Percentiles rank a stretch among this genome's conserved stretches.
These are phyloP conservation scores for Dasyornis broadbenti DNA, from an alignment of 2,113 vertebrate genomes.

Conservation along the genomic window DNA sequence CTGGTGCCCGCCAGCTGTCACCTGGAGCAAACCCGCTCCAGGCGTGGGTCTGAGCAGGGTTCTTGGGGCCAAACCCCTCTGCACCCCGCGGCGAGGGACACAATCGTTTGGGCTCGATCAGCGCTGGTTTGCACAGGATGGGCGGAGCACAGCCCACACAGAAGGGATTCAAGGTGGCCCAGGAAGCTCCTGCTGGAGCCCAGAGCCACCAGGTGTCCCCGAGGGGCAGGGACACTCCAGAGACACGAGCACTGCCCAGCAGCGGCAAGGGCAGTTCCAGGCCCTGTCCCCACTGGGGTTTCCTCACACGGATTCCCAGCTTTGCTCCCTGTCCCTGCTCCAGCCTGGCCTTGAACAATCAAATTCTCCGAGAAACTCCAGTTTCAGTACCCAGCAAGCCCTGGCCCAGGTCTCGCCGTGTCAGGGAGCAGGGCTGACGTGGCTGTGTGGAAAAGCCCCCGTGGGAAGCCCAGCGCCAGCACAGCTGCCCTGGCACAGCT, in stretches of 20 bases:
- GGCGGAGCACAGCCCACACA: too few species aligned
- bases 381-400: rapidly evolving
- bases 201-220: background rate
- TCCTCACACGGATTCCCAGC: background rate
- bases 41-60: rapidly evolving
- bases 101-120: rapidly evolving
- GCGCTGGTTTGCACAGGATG: rapidly evolving
- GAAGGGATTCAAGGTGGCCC: background rate
- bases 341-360: background rate
- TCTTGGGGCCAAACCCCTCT: rapidly evolving
- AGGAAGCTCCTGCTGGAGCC: background rate
- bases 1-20: too few species aligned
- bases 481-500: background rate
- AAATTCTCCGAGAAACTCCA: background rate
- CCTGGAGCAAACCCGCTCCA: too few species aligned
- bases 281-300: too few species aligned
- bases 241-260: background rate
- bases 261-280: background rate
- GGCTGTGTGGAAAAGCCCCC: background rate
- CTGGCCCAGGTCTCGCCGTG: background rate
- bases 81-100: background rate
- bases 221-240: background rate
- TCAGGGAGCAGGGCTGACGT: rapidly evolving
- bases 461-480: background rate
- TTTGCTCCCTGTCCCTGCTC: background rate